Evolutionary conservation across 2,797 vertebrate species (phyloP).

Genomic region (Arrhamphus sclerolepis): DNA sequence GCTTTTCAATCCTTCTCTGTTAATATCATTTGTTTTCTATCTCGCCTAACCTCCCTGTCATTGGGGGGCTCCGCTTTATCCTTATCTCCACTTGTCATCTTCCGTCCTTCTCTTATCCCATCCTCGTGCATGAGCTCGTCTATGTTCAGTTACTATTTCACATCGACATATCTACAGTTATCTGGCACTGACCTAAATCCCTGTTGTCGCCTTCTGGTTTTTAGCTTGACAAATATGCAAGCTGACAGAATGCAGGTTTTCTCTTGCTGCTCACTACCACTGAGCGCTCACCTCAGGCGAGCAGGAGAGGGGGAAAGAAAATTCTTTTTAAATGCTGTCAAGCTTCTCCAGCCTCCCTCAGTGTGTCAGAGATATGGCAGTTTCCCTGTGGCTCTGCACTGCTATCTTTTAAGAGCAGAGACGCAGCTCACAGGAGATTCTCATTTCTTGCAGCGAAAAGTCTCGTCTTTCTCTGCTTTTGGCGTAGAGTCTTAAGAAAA

Average conservation of each 20-base stretch:
- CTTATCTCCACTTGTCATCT: background rate
- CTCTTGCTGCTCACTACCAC: slow-evolving; percentile 51
- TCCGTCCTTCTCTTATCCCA: slow-evolving; percentile 1
- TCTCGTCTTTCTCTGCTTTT: slow-evolving; percentile 4
- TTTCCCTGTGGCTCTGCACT: slow-evolving; percentile 34
- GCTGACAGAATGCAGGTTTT: slow-evolving; percentile 58
- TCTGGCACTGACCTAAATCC: slow-evolving; percentile 30
- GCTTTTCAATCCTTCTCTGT: background rate
- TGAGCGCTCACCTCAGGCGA: slow-evolving; percentile 52
- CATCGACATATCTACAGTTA: slow-evolving; percentile 5
- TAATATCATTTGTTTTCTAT: slow-evolving; percentile 4
- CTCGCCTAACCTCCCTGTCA: slow-evolving; percentile 5
- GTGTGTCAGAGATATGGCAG: slow-evolving; percentile 29
- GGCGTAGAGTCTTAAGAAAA: slow-evolving; percentile 5
- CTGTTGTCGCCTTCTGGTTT: slow-evolving; percentile 6
- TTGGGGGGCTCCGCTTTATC: slow-evolving; percentile 8
- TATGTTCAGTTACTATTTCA: background rate
- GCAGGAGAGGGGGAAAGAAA: slow-evolving; percentile 5
- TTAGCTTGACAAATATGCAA: slow-evolving; percentile 59
- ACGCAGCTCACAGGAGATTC: slow-evolving; percentile 20
- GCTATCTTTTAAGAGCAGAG: slow-evolving; percentile 15
- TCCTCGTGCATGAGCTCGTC: background rate
- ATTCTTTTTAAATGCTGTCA: slow-evolving; percentile 24
- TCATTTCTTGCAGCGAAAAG: slow-evolving; percentile 1
- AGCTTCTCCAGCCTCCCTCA: slow-evolving; percentile 25